Evolutionary conservation across 2,888 invertebrate species (phyloP).

Genomic region (Hymenopus coronatus): DNA sequence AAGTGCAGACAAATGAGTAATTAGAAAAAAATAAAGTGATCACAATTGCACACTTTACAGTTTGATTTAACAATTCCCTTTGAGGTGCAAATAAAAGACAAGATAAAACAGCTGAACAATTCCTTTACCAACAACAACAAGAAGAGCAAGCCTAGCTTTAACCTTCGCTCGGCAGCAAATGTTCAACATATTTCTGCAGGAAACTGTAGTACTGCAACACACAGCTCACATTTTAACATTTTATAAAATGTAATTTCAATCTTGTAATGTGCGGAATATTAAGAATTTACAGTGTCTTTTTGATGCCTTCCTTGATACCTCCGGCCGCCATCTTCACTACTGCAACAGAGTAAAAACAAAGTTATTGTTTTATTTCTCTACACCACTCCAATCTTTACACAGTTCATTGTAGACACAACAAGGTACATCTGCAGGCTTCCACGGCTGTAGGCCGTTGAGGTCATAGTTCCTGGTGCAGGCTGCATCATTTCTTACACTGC

Average conservation of each 20-base stretch:
- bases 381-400: no score
- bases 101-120: background rate
- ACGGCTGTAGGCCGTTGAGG: no score
- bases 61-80: background rate
- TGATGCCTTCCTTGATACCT: background rate
- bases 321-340: background rate
- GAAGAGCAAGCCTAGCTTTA: background rate
- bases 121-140: background rate
- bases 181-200: background rate
- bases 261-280: background rate
- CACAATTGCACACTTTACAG: background rate
- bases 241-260: background rate
- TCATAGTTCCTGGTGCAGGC: no score
- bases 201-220: background rate
- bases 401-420: no score
- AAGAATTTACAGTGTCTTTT: background rate
- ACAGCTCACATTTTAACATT: background rate
- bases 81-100: background rate
- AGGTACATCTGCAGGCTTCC: no score
- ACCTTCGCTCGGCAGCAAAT: background rate
- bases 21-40: background rate
- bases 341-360: background rate
- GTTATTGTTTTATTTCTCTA: background rate
- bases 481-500: no score
- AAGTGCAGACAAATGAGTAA: background rate